Conservation (phyloP, 2,888 invertebrate species). For the Tachina lurida region DNA sequence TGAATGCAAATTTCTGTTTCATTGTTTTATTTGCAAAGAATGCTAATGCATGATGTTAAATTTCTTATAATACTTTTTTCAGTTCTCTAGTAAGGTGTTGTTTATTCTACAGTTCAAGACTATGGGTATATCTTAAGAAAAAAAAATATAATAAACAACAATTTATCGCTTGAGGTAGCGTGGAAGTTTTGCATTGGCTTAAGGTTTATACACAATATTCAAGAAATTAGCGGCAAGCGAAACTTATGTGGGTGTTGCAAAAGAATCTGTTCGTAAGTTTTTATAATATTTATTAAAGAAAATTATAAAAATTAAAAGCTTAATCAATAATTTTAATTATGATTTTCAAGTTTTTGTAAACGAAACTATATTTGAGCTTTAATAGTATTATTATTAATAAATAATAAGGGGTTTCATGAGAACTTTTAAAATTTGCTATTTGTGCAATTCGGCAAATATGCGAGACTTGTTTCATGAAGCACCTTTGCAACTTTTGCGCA, state of each 20-base stretch:
- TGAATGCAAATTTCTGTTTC: constrained; percentile 72
- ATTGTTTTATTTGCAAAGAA: constrained; percentile 59
- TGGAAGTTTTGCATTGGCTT: constrained; percentile 28
- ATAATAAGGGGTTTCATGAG: too few relatives aligned
- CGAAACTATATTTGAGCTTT: too few relatives aligned
- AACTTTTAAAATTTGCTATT: too few relatives aligned
- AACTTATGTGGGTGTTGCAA: constrained; percentile 52
- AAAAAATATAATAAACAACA: constrained; percentile 19
- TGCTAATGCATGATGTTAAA: constrained; percentile 52
- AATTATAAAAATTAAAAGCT: not conserved
- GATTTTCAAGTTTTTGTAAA: not conserved
- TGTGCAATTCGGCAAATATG: too few relatives aligned
- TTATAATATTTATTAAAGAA: constrained; percentile 14
- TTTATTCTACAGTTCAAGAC: constrained; percentile 10
- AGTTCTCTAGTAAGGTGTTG: constrained; percentile 36
- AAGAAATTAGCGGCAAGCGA: constrained; percentile 12
- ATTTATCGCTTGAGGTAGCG: constrained; percentile 62
- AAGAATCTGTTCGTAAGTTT: constrained; percentile 14
- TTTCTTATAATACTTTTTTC: constrained; percentile 22
- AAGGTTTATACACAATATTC: constrained; percentile 13
- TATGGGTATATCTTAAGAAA: not conserved
- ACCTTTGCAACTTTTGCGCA: too few relatives aligned
- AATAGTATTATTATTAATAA: too few relatives aligned
- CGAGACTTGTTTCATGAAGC: too few relatives aligned
- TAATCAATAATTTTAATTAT: not conserved